A percentile compares a stretch with the other conserved stretches of the same genome.
phyloP scores from a whole-genome alignment of 2,888 invertebrate species.

The Amaurobius ferox region DNA sequence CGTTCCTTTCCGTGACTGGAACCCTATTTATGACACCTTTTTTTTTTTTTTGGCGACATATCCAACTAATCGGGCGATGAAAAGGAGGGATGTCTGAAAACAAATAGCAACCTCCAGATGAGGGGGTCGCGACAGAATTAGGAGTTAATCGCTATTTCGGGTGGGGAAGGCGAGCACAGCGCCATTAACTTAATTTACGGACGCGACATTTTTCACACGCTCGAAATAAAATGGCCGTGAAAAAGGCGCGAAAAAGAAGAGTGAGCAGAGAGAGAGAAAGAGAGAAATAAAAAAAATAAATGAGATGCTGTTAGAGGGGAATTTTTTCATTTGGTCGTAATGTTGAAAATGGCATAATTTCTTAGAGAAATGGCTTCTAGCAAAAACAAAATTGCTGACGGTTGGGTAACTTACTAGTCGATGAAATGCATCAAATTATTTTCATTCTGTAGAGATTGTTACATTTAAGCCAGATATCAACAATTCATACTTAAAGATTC shows the following conservation, averaged over 20 bases:
- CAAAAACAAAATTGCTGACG: too few relatives aligned
- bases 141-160: slow-evolving; percentile 72
- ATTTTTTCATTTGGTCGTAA: too few relatives aligned
- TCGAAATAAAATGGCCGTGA: slow-evolving; percentile 63
- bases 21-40: background rate
- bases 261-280: background rate
- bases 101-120: slow-evolving; percentile 22
- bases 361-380: too few relatives aligned
- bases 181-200: slow-evolving; percentile 68
- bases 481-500: too few relatives aligned
- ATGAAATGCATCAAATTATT: too few relatives aligned
- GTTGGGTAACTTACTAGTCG: too few relatives aligned
- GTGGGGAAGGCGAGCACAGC: slow-evolving; percentile 11
- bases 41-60: slow-evolving; percentile 43
- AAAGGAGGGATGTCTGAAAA: slow-evolving; percentile 16
- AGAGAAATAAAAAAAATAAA: background rate
- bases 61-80: slow-evolving; percentile 36
- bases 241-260: background rate
- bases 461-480: too few relatives aligned
- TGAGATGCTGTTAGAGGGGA: too few relatives aligned
- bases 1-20: too few relatives aligned
- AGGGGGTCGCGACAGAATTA: slow-evolving; percentile 65
- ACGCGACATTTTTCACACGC: slow-evolving; percentile 68
- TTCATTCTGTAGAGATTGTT: too few relatives aligned
- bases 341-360: too few relatives aligned